Percentiles rank a stretch among this genome's conserved stretches.
These are phyloP conservation scores for Lepilemur ruficaudatus DNA, from an alignment of 2,797 vertebrate genomes.

Conservation along the genomic window DNA sequence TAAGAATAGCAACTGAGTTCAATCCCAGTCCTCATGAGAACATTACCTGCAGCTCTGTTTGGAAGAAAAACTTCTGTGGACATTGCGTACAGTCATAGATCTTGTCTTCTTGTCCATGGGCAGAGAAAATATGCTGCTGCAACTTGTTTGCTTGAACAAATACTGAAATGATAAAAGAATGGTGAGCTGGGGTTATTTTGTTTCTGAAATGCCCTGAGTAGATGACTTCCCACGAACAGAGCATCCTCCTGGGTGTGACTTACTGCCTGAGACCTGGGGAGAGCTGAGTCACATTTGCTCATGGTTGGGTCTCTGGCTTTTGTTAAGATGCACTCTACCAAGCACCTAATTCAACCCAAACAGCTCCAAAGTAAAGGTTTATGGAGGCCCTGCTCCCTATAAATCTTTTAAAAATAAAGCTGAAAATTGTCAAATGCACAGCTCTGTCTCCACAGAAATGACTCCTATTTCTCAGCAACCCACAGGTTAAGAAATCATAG, in stretches of 20 bases:
- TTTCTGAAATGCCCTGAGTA: background rate
- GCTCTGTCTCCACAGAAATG: slow-evolving; percentile 69
- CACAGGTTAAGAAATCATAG: slow-evolving; percentile 81
- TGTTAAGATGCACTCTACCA: slow-evolving; percentile 28
- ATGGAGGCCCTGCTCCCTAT: slow-evolving; percentile 71
- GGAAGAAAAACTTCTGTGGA: slow-evolving; percentile 93
- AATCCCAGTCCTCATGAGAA: slow-evolving; percentile 35
- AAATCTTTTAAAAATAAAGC: slow-evolving; percentile 77
- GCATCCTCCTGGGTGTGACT: background rate
- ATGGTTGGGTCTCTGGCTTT: slow-evolving; percentile 36
- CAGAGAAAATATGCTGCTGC: slow-evolving; percentile 92
- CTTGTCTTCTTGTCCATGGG: slow-evolving; percentile 92
- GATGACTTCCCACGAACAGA: background rate
- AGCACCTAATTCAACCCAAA: slow-evolving; percentile 52
- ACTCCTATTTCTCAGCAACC: slow-evolving; percentile 80
- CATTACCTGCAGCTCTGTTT: slow-evolving; percentile 91
- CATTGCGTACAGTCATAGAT: slow-evolving; percentile 92
- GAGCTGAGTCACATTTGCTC: background rate
- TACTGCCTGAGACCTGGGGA: background rate
- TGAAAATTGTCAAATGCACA: slow-evolving; percentile 65
- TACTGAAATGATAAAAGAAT: slow-evolving; percentile 84
- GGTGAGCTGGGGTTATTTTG: slow-evolving; percentile 73
- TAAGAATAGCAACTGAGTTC: slow-evolving; percentile 45
- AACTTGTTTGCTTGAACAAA: slow-evolving; percentile 92
- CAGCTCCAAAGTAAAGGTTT: slow-evolving; percentile 71